Conservation (phyloP, 2,113 vertebrate species). For the Ophthalmolycus amberensis region DNA sequence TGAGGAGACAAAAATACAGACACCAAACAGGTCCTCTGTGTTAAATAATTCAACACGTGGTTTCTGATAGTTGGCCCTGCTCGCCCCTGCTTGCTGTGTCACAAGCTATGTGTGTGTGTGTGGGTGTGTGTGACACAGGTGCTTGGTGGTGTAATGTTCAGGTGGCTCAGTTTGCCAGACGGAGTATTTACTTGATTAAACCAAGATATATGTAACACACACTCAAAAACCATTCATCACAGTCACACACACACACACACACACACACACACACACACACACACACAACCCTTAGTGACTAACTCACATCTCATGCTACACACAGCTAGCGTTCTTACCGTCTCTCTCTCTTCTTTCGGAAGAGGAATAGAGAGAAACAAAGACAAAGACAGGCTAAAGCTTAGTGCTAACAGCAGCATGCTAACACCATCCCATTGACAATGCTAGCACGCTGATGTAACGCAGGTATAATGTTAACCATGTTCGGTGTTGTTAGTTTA, state of each 20-base stretch:
- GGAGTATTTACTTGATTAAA: conserved; percentile 75
- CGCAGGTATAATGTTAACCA: neutral
- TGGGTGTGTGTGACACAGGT: conserved; percentile 48
- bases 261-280: neutral
- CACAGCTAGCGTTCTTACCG: neutral
- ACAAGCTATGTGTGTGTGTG: neutral
- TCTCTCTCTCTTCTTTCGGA: neutral
- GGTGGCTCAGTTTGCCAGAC: conserved; percentile 67
- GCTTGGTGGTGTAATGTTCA: conserved; percentile 72
- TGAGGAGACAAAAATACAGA: conserved; percentile 31
- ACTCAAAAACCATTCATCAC: conserved; percentile 26
- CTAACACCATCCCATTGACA: neutral
- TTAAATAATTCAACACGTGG: conserved; percentile 70
- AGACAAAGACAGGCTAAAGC: neutral
- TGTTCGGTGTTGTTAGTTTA: neutral
- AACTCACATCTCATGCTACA: neutral
- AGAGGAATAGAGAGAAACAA: neutral
- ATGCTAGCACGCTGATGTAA: neutral
- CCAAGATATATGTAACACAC: conserved; percentile 50
- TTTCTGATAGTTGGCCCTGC: conserved; percentile 60
- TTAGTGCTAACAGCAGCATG: neutral
- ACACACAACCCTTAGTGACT: neutral
- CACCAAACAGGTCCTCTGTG: conserved; percentile 51
- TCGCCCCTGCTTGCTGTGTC: conserved; percentile 2
- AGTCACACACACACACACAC: neutral